Percentiles rank a stretch among this genome's conserved stretches.
Conservation (phyloP, 2,888 invertebrate genomes). For the Polyploca ridens region DNA sequence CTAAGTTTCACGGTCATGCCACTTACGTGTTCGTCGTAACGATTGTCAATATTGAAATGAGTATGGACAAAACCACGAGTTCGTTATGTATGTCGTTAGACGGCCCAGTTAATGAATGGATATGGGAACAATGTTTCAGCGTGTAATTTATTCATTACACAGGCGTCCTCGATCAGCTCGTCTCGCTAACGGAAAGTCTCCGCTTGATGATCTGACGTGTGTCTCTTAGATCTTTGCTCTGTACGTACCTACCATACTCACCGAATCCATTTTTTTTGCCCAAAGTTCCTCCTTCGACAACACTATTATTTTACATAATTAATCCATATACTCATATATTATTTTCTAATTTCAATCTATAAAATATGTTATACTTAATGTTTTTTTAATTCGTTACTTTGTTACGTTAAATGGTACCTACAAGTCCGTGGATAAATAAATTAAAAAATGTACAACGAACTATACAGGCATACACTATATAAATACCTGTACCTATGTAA, state of each 20-base stretch:
- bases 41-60: conserved; percentile 76
- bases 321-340: too few relatives aligned
- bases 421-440: too few relatives aligned
- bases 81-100: conserved; percentile 53
- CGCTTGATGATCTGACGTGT: conserved; percentile 65
- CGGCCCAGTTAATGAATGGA: conserved; percentile 73
- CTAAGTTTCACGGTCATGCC: conserved; percentile 60
- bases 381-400: too few relatives aligned
- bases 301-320: too few relatives aligned
- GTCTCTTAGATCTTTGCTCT: conserved; percentile 17
- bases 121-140: conserved; percentile 82
- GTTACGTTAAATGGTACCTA: too few relatives aligned
- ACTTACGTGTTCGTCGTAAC: conserved; percentile 52
- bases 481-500: too few relatives aligned
- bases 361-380: too few relatives aligned
- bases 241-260: conserved; percentile 1
- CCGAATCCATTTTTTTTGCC: too few relatives aligned
- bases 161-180: conserved; percentile 78
- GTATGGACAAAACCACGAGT: conserved; percentile 56
- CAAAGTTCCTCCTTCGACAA: too few relatives aligned
- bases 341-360: too few relatives aligned
- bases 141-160: conserved; percentile 84
- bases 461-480: too few relatives aligned
- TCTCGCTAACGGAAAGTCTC: conserved; percentile 75
- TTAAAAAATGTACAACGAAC: too few relatives aligned